Evolutionary conservation across 1,140 invertebrate genomes (phyloP).

Genomic region (Halesus radiatus): DNA sequence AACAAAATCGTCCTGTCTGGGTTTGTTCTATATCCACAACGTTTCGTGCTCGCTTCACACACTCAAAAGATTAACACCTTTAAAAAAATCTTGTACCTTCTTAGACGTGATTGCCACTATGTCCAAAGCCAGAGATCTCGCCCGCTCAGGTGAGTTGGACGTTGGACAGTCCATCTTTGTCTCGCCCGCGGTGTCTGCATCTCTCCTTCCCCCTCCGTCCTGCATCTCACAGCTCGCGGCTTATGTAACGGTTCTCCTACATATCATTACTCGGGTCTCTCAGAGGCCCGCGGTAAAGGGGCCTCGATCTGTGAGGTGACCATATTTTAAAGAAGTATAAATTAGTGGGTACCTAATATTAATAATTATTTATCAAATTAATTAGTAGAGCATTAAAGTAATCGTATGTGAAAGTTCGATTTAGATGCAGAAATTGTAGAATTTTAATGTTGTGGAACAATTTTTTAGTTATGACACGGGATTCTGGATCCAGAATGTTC

Average conservation of each 20-base stretch:
- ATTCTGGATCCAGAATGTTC: neutral
- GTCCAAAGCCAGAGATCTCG: constrained; percentile 4
- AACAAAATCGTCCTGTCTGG: too few species aligned
- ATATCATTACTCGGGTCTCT: constrained; percentile 15
- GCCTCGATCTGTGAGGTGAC: neutral
- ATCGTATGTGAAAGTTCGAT: too few species aligned
- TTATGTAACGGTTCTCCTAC: constrained; percentile 51
- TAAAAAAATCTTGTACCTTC: too few species aligned
- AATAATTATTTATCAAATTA: neutral
- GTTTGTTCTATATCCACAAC: too few species aligned
- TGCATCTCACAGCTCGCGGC: constrained; percentile 24
- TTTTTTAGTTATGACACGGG: neutral
- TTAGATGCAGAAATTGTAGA: too few species aligned
- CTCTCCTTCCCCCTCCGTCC: neutral
- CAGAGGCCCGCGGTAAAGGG: neutral
- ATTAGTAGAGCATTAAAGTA: too few species aligned
- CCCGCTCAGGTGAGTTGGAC: neutral
- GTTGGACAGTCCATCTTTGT: neutral
- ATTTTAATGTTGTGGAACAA: neutral
- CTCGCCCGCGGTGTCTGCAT: constrained; percentile 11
- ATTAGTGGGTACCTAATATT: neutral
- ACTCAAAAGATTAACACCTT: too few species aligned
- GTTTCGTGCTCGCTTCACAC: too few species aligned
- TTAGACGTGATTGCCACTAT: too few species aligned
- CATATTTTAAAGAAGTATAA: neutral